These are phyloP conservation scores for Cylas formicarius DNA, from an alignment of 1,140 invertebrate genomes.

Conservation along the genomic window DNA sequence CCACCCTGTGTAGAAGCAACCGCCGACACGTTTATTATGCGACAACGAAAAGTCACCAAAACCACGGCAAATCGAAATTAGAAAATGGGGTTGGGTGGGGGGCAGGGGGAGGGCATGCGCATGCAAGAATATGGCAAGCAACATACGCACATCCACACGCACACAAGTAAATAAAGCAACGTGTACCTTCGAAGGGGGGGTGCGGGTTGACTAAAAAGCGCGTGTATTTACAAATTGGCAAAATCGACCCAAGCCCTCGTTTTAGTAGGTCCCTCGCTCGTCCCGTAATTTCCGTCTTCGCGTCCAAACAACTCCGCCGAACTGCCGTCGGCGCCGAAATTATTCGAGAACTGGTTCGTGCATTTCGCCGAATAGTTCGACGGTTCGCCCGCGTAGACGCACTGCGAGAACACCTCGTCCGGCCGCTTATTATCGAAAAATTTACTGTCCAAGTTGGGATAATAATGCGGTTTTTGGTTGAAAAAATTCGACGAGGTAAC, in stretches of 20 bases:
- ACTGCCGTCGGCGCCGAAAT: constrained; percentile 18
- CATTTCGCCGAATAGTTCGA: constrained; percentile 11
- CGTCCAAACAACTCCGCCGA: constrained; percentile 16
- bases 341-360: constrained; percentile 19
- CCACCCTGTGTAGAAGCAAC: too few relatives aligned
- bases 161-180: constrained; percentile 16
- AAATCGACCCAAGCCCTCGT: constrained; percentile 30
- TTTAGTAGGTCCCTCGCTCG: constrained; percentile 17
- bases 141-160: constrained; percentile 11
- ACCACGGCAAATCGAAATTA: too few relatives aligned
- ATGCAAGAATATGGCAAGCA: not conserved
- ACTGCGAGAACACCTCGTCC: constrained; percentile 19
- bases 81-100: too few relatives aligned
- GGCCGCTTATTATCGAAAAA: constrained; percentile 19
- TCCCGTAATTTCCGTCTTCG: constrained; percentile 8
- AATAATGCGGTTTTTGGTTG: constrained; percentile 16
- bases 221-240: constrained; percentile 39
- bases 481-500: constrained; percentile 12
- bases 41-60: too few relatives aligned
- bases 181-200: constrained; percentile 20
- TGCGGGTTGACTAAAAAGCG: constrained; percentile 27
- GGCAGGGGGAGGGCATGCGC: too few relatives aligned
- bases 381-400: constrained; percentile 12
- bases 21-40: too few relatives aligned
- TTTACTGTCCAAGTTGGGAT: constrained; percentile 18